phyloP scores from a whole-genome alignment of 2,113 vertebrate species.

The Sterrhoptilus dennistouni region DNA sequence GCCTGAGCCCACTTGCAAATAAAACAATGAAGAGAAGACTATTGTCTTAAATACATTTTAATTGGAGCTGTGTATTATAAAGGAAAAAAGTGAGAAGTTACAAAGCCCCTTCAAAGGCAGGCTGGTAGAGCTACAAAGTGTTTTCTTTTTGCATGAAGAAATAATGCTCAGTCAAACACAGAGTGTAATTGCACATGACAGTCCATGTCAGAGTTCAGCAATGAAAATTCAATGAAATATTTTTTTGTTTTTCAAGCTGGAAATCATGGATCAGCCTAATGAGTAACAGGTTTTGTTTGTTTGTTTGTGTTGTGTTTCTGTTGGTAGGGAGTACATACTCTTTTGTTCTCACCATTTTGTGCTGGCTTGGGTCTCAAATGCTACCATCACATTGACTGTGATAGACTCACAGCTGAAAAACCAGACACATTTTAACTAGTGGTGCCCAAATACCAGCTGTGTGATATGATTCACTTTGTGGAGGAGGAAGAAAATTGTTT shows the following conservation, averaged over 20 bases:
- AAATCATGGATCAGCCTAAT: constrained; percentile 14
- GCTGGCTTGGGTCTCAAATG: neutral
- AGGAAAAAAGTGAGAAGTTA: neutral
- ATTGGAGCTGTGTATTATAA: neutral
- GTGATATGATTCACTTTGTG: constrained; percentile 4
- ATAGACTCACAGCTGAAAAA: constrained; percentile 44
- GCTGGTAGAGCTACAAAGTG: neutral
- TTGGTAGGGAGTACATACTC: constrained; percentile 38
- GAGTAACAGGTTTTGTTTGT: constrained; percentile 47
- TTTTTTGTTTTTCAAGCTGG: neutral
- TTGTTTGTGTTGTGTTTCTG: constrained; percentile 45
- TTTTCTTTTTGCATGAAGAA: constrained; percentile 3
- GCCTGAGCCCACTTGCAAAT: neutral
- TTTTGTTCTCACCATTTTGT: constrained; percentile 49
- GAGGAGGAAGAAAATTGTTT: constrained; percentile 15
- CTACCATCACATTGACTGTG: neutral
- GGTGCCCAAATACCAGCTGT: constrained; percentile 6
- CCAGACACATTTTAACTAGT: neutral
- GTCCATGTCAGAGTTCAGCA: constrained; percentile 35
- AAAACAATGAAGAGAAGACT: neutral
- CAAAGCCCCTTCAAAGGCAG: neutral
- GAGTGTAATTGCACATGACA: constrained; percentile 36
- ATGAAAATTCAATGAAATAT: neutral
- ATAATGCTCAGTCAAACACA: neutral
- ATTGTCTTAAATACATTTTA: neutral